Conservation (phyloP, 2,888 invertebrate species). For the Asteroscopus sphinx region DNA sequence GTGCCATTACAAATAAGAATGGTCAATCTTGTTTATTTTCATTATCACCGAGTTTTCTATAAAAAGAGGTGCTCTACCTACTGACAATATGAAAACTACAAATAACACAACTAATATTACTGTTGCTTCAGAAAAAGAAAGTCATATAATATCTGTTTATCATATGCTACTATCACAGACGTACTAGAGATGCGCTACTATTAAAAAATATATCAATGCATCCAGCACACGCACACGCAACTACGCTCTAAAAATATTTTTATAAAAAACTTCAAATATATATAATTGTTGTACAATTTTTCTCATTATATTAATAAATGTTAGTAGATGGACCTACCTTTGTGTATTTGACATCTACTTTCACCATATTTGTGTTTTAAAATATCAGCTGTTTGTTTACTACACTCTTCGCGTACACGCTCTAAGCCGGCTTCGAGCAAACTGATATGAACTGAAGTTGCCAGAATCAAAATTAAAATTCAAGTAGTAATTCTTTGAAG, state of each 20-base stretch:
- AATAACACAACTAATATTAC: too few species aligned
- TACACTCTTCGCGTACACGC: slow-evolving; percentile 23
- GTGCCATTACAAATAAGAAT: slow-evolving; percentile 14
- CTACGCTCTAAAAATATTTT: slow-evolving; percentile 13
- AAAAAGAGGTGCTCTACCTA: background rate
- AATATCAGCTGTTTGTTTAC: slow-evolving; percentile 5
- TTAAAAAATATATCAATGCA: background rate
- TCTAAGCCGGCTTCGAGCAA: slow-evolving; percentile 51
- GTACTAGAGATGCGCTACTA: too few species aligned
- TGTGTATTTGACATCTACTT: slow-evolving; percentile 87
- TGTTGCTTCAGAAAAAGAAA: too few species aligned
- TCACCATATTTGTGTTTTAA: slow-evolving; percentile 78
- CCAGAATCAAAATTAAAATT: slow-evolving; percentile 16
- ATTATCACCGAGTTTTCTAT: background rate
- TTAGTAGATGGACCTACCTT: slow-evolving; percentile 75
- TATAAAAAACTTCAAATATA: background rate
- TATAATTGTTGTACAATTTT: background rate
- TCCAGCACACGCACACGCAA: background rate
- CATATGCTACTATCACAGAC: too few species aligned
- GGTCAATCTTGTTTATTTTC: background rate
- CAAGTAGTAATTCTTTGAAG: too few species aligned
- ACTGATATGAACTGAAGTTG: slow-evolving; percentile 50
- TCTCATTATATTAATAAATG: background rate
- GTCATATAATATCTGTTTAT: too few species aligned
- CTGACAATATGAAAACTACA: background rate